Evolutionary conservation across 2,888 invertebrate species (phyloP).

Genomic region (Lamproptera curius): DNA sequence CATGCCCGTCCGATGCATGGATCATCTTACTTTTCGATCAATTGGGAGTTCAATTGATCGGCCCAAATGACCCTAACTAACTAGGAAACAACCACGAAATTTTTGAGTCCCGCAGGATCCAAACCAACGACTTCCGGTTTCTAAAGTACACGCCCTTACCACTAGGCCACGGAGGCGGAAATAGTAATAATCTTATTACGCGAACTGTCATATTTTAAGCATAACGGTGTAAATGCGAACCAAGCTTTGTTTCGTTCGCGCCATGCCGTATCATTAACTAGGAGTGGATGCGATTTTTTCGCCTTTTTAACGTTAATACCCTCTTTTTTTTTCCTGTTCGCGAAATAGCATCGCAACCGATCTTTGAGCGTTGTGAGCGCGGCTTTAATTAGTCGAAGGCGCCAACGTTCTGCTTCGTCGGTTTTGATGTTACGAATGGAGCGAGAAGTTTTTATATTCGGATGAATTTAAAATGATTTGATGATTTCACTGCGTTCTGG

Average conservation of each 20-base stretch:
- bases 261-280: constrained; percentile 77
- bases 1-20: no score
- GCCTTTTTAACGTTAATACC: constrained; percentile 71
- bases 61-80: no score
- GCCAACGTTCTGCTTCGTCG: constrained; percentile 21
- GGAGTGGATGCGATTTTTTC: constrained; percentile 69
- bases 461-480: not conserved
- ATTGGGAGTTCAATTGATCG: no score
- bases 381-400: constrained; percentile 48
- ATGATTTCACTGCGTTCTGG: no score
- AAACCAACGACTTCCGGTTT: no score
- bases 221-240: constrained; percentile 51
- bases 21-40: no score
- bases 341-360: constrained; percentile 65
- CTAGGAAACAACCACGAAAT: no score
- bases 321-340: constrained; percentile 61
- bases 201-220: constrained; percentile 28
- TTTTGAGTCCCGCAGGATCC: no score
- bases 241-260: constrained; percentile 73
- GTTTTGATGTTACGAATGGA: no score
- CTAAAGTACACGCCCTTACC: no score
- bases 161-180: no score
- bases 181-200: no score
- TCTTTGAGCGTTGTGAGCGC: constrained; percentile 53
- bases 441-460: not conserved